Percentiles rank a stretch among this genome's conserved stretches.
Evolutionary conservation across 2,113 vertebrate genomes (phyloP).

Genomic region (Hylia prasina): DNA sequence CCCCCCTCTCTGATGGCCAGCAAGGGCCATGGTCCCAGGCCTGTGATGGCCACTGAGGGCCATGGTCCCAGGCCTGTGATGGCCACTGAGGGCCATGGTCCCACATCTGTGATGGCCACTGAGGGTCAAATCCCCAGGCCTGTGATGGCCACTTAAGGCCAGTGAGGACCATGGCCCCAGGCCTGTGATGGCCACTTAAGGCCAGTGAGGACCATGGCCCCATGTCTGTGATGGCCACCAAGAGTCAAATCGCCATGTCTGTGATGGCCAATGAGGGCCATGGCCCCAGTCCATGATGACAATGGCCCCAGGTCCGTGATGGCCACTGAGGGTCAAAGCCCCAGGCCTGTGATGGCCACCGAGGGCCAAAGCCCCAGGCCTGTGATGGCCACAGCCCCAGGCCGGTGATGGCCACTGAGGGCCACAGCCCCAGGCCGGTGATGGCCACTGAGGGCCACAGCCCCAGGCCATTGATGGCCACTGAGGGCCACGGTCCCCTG

Average conservation of each 20-base stretch:
- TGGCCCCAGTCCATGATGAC: no score
- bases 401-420: no score
- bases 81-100: background rate
- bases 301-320: no score
- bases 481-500: background rate
- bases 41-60: background rate
- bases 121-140: background rate
- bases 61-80: background rate
- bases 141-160: background rate
- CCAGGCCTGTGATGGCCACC: no score
- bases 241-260: background rate
- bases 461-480: no score
- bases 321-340: no score
- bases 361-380: no score
- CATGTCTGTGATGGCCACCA: background rate
- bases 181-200: background rate
- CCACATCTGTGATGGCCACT: background rate
- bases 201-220: background rate
- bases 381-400: no score
- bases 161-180: fast-evolving
- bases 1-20: no score
- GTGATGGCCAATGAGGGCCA: no score
- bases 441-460: no score
- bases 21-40: fast-evolving
- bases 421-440: no score